These are phyloP conservation scores for Ptychodera flava DNA, from an alignment of 35 echinoderm and acorn worm species.

Conservation along the genomic window DNA sequence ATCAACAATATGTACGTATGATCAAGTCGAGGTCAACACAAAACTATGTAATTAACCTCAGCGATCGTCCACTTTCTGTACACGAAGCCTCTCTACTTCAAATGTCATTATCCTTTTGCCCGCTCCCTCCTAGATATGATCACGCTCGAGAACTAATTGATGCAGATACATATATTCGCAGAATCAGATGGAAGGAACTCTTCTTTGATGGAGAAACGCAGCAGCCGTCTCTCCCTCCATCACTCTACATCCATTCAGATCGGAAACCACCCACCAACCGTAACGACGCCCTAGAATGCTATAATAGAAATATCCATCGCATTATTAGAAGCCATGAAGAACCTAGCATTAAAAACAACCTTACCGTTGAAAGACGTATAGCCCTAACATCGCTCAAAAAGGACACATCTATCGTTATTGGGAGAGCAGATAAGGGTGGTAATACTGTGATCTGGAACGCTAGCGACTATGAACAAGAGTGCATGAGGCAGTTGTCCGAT, in stretches of 20 bases:
- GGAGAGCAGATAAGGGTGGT: neutral
- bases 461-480: neutral
- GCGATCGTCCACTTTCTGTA: neutral
- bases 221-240: neutral
- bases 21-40: neutral
- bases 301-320: neutral
- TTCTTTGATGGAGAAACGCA: neutral
- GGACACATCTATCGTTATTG: neutral
- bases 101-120: neutral
- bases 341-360: neutral
- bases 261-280: neutral
- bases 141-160: neutral
- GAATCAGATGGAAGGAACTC: neutral
- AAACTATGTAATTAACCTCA: neutral
- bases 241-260: neutral
- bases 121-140: neutral
- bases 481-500: neutral
- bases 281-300: neutral
- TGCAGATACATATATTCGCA: neutral
- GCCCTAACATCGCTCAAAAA: neutral
- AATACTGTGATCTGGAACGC: neutral
- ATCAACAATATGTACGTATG: neutral
- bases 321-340: neutral
- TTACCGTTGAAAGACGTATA: neutral
- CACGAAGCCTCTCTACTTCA: neutral